These are phyloP conservation scores for Alexandromys oeconomus DNA, from an alignment of 2,797 vertebrate species.

Conservation along the genomic window DNA sequence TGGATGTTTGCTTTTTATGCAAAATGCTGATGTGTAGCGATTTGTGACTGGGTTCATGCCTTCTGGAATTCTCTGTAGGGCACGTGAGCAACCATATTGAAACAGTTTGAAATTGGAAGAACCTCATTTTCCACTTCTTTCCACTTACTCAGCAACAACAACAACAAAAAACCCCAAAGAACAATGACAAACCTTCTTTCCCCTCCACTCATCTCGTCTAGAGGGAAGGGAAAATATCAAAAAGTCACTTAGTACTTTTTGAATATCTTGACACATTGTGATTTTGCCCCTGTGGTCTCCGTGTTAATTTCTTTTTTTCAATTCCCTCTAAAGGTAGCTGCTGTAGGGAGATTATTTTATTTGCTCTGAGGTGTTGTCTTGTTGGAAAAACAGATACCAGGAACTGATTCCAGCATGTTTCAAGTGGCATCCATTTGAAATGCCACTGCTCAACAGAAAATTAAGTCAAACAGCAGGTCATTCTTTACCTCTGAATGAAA, in stretches of 20 bases:
- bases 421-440: not conserved
- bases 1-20: slow-evolving; percentile 82
- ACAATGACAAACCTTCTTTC: slow-evolving; percentile 50
- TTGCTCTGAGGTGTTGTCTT: not conserved
- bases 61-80: slow-evolving; percentile 82
- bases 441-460: not conserved
- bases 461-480: not conserved
- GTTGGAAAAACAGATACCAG: not conserved
- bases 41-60: slow-evolving; percentile 76
- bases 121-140: slow-evolving; percentile 80
- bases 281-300: not conserved
- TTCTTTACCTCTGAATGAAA: not conserved
- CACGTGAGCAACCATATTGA: slow-evolving; percentile 81
- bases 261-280: not conserved
- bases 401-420: not conserved
- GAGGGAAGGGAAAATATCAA: not conserved
- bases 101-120: slow-evolving; percentile 85
- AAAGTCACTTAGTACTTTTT: not conserved
- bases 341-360: not conserved
- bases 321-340: slow-evolving; percentile 29
- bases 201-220: not conserved
- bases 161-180: slow-evolving; percentile 16
- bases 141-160: slow-evolving; percentile 80
- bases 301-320: not conserved
- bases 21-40: slow-evolving; percentile 82